Evolutionary conservation across 2,113 vertebrate species (phyloP), one percentile per base, ranked within the genome.

Genomic region (Oxygymnocypris stewartii): DNA sequence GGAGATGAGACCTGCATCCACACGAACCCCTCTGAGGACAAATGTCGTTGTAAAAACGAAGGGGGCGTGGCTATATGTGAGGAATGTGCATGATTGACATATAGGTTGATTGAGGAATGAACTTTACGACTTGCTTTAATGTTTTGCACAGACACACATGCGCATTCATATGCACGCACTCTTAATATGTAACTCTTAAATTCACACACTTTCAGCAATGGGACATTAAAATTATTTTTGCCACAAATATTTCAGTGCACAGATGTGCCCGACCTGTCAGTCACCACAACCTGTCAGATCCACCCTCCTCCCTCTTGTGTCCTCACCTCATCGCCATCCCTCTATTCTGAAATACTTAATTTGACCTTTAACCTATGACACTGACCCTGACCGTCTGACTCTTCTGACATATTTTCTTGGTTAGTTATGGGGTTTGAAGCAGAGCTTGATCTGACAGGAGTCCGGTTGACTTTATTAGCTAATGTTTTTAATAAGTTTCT

Each of bases 241-340:
- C 79, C 87, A 87, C 40, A 78, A 88, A 81, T 86, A 84, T 85
- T 37, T 63, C 75, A 49, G 69, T 84, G 84, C 80, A 14, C 94
- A 95, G 93, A 92, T 92, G 92, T 88, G 90, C 20, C 25, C 79
- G 89, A 91, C 88, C 89, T 93, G 88, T 94, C 93, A 92, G 88
- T 94, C 93, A 92, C 88, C 92, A 91, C 90, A 79, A 31, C 59
- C 67, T 42, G 40, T 76, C 80, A 54, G 28, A 31, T 84, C 84
- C 85, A 88, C 73, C 25, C 87, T 75, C 71, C 74, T 77, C 78
- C 89, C 78, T 78, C 76, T 10, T 40, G 83, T 86, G 71, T 80
- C 78, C 78, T 49, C 65, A 90, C 79, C 88, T 88, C 28, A 31
- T 31, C 28, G 28, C 82, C 86, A 31, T 25, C 84, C 84, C 82